These are phyloP conservation scores for Lithobates pipiens DNA, from an alignment of 2,797 vertebrate species.

Conservation along the genomic window DNA sequence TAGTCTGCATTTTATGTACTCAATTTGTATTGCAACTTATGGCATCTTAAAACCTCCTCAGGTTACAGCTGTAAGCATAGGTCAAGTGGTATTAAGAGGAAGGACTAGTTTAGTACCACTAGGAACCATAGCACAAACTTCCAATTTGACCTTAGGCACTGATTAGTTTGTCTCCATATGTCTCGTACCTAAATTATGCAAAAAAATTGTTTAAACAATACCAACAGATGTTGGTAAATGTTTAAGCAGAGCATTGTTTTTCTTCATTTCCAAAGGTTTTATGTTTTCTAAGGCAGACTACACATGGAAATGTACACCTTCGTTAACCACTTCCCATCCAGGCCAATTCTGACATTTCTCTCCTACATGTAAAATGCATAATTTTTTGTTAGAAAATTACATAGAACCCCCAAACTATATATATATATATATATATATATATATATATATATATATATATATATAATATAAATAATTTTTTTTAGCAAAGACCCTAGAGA, in stretches of 20 bases:
- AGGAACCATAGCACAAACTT: slow-evolving; percentile 24
- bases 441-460: too few species aligned
- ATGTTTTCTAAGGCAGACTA: too few species aligned
- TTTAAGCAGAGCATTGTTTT: not conserved
- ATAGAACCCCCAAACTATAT: too few species aligned
- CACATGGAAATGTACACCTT: too few species aligned
- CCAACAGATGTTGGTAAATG: not conserved
- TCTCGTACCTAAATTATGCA: slow-evolving; percentile 10
- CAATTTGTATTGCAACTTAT: slow-evolving; percentile 29
- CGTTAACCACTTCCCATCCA: too few species aligned
- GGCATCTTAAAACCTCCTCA: slow-evolving; percentile 39
- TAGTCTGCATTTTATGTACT: slow-evolving; percentile 43
- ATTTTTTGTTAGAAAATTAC: too few species aligned
- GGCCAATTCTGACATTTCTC: too few species aligned
- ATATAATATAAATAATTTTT: too few species aligned
- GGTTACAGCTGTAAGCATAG: slow-evolving; percentile 52
- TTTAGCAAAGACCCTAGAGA: too few species aligned
- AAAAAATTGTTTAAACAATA: slow-evolving; percentile 20
- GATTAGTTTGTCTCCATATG: slow-evolving; percentile 21
- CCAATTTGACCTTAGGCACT: slow-evolving; percentile 22
- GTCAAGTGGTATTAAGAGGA: slow-evolving; percentile 57
- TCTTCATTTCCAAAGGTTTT: too few species aligned
- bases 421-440: too few species aligned
- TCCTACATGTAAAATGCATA: too few species aligned
- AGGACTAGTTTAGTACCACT: slow-evolving; percentile 21